Evolutionary conservation across 2,113 vertebrate genomes (phyloP), one percentile per base, ranked within the genome.

Genomic region (Eudyptes chrysolophus): DNA sequence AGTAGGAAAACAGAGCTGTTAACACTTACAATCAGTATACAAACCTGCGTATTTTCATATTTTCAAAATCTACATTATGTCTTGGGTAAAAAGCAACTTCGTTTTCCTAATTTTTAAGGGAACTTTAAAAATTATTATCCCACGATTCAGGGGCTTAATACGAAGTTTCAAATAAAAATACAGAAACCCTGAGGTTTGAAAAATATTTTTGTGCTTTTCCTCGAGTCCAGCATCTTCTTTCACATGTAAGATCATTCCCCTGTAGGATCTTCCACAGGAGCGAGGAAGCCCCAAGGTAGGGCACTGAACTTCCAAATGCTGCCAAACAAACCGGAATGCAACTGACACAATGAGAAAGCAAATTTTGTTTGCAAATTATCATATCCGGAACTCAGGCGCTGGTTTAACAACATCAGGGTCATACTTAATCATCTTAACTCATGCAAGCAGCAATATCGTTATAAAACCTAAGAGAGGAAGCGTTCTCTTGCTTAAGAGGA

Each of bases 371-470:
- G 85, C 78, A 90, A 79, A 90, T 90, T n/a, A 51, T 51, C 5
- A 0, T 29, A 90, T 80, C 58, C 86, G 49, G 68, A 94, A 80
- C 32, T 62, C 71, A 21, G 72, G 64, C 72, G 69, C 60, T 40
- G 42, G 42, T 81, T 92, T 92, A 92, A 90, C 65, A 92, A 94
- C 82, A 52, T 75, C 9, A 90, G 77, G 85, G 85, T 69, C 84
- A 87, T 22, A 38, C 26, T 81, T 92, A 81, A 89, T 87, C 78
- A 74, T 57, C 81, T 38, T 48, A 65, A 87, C 49, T 90, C 93
- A 90, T 1, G 13, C 30, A 92, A 90, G 40, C 68, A 92, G 40
- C 20, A 86, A 26, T 36, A 69, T 16, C 58, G 51, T 71, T 52
- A 36, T 12, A 86, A 49, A 79, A 49, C 13, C 36, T 36, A 54